These are phyloP conservation scores for Hydrolagus affinis DNA, from an alignment of 2,113 vertebrate genomes.

Conservation along the genomic window DNA sequence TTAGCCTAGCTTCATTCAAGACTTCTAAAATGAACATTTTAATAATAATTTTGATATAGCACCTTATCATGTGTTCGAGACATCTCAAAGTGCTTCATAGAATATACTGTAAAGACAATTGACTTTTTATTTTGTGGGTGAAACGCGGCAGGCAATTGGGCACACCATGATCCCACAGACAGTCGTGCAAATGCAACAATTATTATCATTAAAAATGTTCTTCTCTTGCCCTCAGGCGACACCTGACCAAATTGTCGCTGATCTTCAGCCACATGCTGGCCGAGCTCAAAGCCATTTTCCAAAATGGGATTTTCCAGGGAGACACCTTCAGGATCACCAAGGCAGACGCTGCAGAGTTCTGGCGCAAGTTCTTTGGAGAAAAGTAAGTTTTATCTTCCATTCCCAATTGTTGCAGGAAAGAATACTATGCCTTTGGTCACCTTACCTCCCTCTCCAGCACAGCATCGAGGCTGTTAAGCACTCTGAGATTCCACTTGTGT, in stretches of 20 bases:
- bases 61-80: too few relatives aligned
- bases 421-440: neutral
- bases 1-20: too few relatives aligned
- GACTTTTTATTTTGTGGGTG: too few relatives aligned
- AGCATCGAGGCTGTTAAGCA: neutral
- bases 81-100: too few relatives aligned
- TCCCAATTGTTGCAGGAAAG: neutral
- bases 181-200: neutral
- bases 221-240: slow-evolving; percentile 60
- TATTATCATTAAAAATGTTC: slow-evolving; percentile 14
- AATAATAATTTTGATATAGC: too few relatives aligned
- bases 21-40: too few relatives aligned
- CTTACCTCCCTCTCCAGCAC: neutral
- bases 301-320: slow-evolving; percentile 88
- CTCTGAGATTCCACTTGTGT: neutral
- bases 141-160: too few relatives aligned
- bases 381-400: slow-evolving; percentile 66
- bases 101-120: too few relatives aligned
- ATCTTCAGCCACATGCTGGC: slow-evolving; percentile 99
- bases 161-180: too few relatives aligned
- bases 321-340: slow-evolving; percentile 97
- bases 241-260: slow-evolving; percentile 90
- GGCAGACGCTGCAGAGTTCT: slow-evolving; percentile 95
- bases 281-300: slow-evolving; percentile 94
- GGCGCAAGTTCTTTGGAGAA: slow-evolving; percentile 92